Conservation (phyloP, 2,888 invertebrate genomes). For the Aradus depressus region DNA sequence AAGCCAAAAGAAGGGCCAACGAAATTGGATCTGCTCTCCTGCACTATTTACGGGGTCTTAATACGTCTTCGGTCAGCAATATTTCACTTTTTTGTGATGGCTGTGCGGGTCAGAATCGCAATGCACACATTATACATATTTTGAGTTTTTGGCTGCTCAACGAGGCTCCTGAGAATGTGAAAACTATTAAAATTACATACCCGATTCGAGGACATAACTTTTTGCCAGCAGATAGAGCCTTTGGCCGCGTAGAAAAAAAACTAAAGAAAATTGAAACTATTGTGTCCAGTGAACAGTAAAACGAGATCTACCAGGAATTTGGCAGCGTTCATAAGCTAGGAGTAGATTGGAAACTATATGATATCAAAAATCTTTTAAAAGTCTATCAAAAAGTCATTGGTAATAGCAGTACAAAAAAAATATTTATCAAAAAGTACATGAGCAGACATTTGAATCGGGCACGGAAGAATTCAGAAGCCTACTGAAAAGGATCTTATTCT, state of each 20-base stretch:
- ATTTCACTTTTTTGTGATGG: constrained; percentile 10
- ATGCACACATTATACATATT: constrained; percentile 12
- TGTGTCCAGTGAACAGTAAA: background rate
- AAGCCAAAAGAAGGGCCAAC: constrained; percentile 1
- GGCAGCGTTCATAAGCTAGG: background rate
- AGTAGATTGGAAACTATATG: background rate
- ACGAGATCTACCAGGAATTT: background rate
- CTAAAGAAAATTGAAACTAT: background rate
- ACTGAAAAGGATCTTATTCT: too few relatives aligned
- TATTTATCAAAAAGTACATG: constrained; percentile 4
- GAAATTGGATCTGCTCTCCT: constrained; percentile 14
- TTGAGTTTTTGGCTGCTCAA: constrained; percentile 1
- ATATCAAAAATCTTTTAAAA: background rate
- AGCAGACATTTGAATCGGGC: too few relatives aligned
- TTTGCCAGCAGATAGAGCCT: too few relatives aligned
- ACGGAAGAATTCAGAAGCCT: too few relatives aligned
- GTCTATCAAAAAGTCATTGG: background rate
- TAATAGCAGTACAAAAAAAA: constrained; percentile 9
- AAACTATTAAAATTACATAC: too few relatives aligned
- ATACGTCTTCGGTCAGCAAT: too few relatives aligned
- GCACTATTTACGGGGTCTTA: background rate
- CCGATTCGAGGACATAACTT: too few relatives aligned
- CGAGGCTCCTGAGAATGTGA: background rate
- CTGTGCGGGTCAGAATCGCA: constrained; percentile 13
- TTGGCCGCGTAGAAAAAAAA: background rate